Evolutionary conservation across 2,888 invertebrate species (phyloP).

Genomic region (Dynastes maya): DNA sequence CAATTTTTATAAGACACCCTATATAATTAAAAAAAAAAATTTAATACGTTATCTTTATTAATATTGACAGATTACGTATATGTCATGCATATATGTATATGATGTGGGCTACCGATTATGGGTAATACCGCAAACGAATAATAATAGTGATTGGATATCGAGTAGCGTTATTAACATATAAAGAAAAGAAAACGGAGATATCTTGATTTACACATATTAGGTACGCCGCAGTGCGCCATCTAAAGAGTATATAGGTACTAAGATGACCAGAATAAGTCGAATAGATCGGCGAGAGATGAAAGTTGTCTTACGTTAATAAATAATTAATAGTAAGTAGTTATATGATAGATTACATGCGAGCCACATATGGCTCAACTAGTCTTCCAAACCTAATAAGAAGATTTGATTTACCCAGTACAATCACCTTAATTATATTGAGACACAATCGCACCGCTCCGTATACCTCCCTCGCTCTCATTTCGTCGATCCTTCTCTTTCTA

Average conservation of each 20-base stretch:
- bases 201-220: constrained; percentile 29
- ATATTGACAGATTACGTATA: too few species aligned
- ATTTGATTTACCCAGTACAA: constrained; percentile 57
- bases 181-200: constrained; percentile 18
- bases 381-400: constrained; percentile 53
- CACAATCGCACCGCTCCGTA: constrained; percentile 52
- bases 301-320: constrained; percentile 50
- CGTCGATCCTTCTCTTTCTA: constrained; percentile 2
- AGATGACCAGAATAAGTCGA: constrained; percentile 30
- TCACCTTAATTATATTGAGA: constrained; percentile 62
- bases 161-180: constrained; percentile 15
- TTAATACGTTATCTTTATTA: too few species aligned
- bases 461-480: neutral
- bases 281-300: constrained; percentile 48
- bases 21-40: too few species aligned
- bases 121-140: neutral
- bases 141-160: constrained; percentile 1
- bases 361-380: constrained; percentile 52
- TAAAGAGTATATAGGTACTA: neutral
- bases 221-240: neutral
- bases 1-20: too few species aligned
- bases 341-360: constrained; percentile 50
- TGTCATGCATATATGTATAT: too few species aligned
- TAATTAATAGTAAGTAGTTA: constrained; percentile 51
- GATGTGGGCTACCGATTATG: neutral